Conservation (phyloP, 2,113 vertebrate genomes). For the Rhinoderma darwinii region DNA sequence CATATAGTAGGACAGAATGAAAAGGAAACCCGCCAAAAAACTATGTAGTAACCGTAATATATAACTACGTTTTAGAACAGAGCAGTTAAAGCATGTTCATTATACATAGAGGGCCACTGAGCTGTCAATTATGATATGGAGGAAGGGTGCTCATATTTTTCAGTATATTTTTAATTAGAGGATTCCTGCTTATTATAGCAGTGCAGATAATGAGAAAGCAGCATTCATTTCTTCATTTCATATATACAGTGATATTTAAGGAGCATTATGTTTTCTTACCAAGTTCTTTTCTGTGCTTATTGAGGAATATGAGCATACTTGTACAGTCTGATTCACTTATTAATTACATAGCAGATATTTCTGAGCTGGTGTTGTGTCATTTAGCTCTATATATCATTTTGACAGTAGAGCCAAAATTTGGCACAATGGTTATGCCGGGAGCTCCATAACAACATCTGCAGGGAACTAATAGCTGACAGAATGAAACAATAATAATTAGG, state of each 20-base stretch:
- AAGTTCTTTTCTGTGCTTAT: neutral
- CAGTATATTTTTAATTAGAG: neutral
- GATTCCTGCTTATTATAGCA: neutral
- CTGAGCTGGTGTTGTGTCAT: constrained; percentile 39
- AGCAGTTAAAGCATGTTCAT: neutral
- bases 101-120: neutral
- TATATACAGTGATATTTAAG: neutral
- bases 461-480: constrained; percentile 60
- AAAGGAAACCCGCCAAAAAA: neutral
- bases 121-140: neutral
- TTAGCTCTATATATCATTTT: constrained; percentile 32
- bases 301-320: neutral
- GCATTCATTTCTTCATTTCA: neutral
- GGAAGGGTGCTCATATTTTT: neutral
- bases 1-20: neutral
- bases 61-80: neutral
- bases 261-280: neutral
- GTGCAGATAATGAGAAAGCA: neutral
- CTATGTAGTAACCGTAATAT: neutral
- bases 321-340: constrained; percentile 4
- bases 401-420: constrained; percentile 56
- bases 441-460: constrained; percentile 54
- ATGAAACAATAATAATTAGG: constrained; percentile 62
- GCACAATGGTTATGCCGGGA: constrained; percentile 46
- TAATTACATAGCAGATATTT: constrained; percentile 26